A percentile compares a stretch with the other conserved stretches of the same genome.
These are phyloP conservation scores for Pterophyllum scalare DNA, from an alignment of 2,113 vertebrate genomes.

Conservation along the genomic window DNA sequence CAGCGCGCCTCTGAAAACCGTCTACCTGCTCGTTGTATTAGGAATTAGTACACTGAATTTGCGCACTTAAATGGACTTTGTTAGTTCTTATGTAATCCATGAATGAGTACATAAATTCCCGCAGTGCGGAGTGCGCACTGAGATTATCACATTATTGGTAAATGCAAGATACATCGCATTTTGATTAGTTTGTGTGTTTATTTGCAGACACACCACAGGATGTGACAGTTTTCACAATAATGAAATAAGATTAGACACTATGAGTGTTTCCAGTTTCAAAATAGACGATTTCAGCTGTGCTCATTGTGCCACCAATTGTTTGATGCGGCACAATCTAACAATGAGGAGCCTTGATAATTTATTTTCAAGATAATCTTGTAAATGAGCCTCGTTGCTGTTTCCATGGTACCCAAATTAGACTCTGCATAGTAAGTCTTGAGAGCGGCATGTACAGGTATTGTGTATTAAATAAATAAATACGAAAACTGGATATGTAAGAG, in stretches of 20 bases:
- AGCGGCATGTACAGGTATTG: constrained; percentile 14
- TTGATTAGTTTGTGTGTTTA: neutral
- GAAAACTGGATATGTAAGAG: constrained; percentile 47
- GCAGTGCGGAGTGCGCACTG: neutral
- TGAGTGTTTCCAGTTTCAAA: neutral
- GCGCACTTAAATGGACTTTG: constrained; percentile 24
- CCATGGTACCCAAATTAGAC: constrained; percentile 10
- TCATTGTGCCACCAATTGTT: constrained; percentile 22
- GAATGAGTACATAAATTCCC: constrained; percentile 17
- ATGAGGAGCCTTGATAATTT: constrained; percentile 32
- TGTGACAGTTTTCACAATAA: neutral
- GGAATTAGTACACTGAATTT: constrained; percentile 15
- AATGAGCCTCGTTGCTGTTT: constrained; percentile 28
- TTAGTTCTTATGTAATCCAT: constrained; percentile 30
- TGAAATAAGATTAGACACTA: constrained; percentile 12
- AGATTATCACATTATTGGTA: constrained; percentile 16
- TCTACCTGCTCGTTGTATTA: constrained; percentile 12
- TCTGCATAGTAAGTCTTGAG: neutral
- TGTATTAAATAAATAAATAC: constrained; percentile 47
- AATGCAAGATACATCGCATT: neutral
- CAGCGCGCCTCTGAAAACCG: neutral
- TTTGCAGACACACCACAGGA: constrained; percentile 2
- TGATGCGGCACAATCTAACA: constrained; percentile 29
- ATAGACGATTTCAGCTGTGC: constrained; percentile 13
- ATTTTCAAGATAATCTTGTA: constrained; percentile 20